Percentiles rank a stretch among this genome's conserved stretches.
phyloP scores from a whole-genome alignment of 1,140 invertebrate genomes.

The Luehdorfia chinensis region DNA sequence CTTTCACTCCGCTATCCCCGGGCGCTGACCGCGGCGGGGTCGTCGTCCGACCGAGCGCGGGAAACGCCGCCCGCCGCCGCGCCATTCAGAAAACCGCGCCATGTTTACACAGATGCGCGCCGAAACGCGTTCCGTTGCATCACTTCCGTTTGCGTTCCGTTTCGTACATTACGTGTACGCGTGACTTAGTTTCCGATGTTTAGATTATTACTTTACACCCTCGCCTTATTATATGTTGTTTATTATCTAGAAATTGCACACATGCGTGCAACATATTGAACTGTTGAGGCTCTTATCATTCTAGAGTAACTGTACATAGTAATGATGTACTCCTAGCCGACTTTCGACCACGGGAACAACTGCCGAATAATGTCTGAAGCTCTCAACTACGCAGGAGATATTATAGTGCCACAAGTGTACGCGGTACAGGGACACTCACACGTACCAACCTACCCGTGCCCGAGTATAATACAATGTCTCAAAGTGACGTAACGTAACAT shows the following conservation, averaged over 20 bases:
- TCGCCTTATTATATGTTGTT: background rate
- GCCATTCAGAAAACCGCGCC: slow-evolving; percentile 72
- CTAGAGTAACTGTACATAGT: no score
- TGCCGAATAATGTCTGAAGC: no score
- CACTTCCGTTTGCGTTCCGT: slow-evolving; percentile 71
- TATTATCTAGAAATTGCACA: background rate
- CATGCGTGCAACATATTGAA: background rate
- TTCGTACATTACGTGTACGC: slow-evolving; percentile 26
- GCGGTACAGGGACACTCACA: no score
- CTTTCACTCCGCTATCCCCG: slow-evolving; percentile 73
- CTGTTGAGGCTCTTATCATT: no score
- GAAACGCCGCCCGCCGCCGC: slow-evolving; percentile 65
- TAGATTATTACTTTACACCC: background rate
- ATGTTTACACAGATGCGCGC: slow-evolving; percentile 75
- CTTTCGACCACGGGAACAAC: no score
- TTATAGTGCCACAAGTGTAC: no score
- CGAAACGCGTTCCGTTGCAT: slow-evolving; percentile 69
- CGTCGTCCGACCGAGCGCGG: slow-evolving; percentile 63
- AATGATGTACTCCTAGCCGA: no score
- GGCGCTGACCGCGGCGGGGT: slow-evolving; percentile 70
- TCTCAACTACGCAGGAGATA: no score
- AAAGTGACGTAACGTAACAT: slow-evolving; percentile 5
- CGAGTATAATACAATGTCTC: background rate
- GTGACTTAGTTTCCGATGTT: slow-evolving; percentile 10
- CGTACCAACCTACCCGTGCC: no score